These are phyloP conservation scores for Myiotriccus ornatus DNA, from an alignment of 2,797 vertebrate species.

Conservation along the genomic window DNA sequence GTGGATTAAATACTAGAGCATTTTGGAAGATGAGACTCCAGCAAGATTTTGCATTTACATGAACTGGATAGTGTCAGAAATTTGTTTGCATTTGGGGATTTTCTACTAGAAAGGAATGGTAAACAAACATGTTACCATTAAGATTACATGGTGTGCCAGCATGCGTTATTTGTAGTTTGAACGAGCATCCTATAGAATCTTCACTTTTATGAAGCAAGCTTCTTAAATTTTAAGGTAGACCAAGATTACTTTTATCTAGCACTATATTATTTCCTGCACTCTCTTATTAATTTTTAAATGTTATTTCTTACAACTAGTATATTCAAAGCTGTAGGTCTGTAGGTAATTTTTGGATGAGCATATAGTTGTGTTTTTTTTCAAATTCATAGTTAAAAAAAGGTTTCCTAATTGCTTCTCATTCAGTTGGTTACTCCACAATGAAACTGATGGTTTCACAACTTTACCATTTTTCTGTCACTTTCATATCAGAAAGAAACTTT, in stretches of 20 bases:
- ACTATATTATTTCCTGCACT: neutral
- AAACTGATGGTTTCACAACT: neutral
- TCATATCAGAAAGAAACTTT: neutral
- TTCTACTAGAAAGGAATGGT: constrained; percentile 34
- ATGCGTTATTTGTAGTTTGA: neutral
- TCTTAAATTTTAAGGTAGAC: constrained; percentile 18
- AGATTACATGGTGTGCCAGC: constrained; percentile 7
- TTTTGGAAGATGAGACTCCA: constrained; percentile 39
- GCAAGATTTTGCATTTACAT: constrained; percentile 31
- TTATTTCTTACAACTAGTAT: neutral
- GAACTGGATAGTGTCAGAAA: constrained; percentile 10
- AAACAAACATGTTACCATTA: constrained; percentile 16
- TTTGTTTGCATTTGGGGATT: constrained; percentile 38
- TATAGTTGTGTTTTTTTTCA: neutral
- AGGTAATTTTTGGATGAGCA: neutral
- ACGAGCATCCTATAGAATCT: neutral
- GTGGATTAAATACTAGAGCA: constrained; percentile 15
- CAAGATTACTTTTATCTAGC: neutral
- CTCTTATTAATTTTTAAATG: neutral
- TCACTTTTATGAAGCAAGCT: neutral
- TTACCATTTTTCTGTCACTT: neutral
- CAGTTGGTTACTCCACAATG: neutral
- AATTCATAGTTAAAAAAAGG: neutral
- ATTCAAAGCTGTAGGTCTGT: neutral
- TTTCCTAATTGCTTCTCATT: neutral